A percentile compares a stretch with the other conserved stretches of the same genome.
Conservation (phyloP, 2,797 vertebrate genomes). For the Orestias chungarensis region DNA sequence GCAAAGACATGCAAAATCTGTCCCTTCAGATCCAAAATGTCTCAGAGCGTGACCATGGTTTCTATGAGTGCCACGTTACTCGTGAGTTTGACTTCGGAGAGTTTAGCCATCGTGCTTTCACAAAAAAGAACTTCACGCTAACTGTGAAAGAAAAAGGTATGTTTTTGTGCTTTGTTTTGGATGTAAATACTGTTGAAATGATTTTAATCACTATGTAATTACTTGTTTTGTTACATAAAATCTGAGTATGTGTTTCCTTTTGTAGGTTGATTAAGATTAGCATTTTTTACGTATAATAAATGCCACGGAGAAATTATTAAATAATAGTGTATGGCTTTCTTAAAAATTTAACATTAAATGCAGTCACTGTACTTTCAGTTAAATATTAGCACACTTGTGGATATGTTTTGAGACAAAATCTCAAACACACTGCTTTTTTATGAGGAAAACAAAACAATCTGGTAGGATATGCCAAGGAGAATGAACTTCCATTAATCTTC, state of each 20-base stretch:
- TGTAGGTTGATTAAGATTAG: neutral
- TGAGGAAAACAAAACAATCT: neutral
- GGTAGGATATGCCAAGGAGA: neutral
- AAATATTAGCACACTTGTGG: neutral
- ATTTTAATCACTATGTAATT: neutral
- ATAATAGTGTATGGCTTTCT: neutral
- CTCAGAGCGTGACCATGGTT: constrained; percentile 85
- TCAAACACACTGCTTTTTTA: neutral
- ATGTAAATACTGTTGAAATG: neutral
- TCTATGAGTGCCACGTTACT: constrained; percentile 85
- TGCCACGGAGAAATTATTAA: neutral
- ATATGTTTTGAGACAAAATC: neutral
- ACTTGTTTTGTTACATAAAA: neutral
- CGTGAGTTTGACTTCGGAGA: constrained; percentile 87
- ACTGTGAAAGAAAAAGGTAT: constrained; percentile 87
- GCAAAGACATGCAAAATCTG: constrained; percentile 92
- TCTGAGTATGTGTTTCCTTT: neutral
- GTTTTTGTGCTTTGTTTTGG: neutral
- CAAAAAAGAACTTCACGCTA: constrained; percentile 80
- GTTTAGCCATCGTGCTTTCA: constrained; percentile 77
- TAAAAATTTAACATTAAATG: neutral
- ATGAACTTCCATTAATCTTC: neutral
- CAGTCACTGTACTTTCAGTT: neutral
- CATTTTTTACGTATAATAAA: neutral
- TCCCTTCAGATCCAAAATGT: constrained; percentile 89